Conservation (phyloP, 2,797 vertebrate species). For the Argya squamiceps region DNA sequence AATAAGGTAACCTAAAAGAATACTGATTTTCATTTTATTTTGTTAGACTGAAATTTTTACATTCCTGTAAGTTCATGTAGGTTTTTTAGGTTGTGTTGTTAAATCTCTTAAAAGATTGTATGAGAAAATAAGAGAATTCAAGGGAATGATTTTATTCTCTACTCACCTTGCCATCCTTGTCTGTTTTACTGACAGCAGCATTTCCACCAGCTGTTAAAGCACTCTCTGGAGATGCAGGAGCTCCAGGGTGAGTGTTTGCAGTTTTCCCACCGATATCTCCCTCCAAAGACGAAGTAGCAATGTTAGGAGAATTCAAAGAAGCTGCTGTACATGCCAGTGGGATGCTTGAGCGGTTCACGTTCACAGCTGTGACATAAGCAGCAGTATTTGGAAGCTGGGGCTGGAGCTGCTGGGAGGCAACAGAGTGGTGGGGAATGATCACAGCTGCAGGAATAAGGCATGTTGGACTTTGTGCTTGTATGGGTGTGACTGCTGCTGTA, state of each 20-base stretch:
- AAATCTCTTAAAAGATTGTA: neutral
- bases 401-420: constrained; percentile 74
- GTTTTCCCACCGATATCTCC: constrained; percentile 79
- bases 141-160: neutral
- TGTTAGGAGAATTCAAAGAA: constrained; percentile 83
- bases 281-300: constrained; percentile 83
- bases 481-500: constrained; percentile 88
- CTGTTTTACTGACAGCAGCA: constrained; percentile 80
- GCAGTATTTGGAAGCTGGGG: constrained; percentile 72
- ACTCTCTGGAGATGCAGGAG: constrained; percentile 74
- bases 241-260: constrained; percentile 73
- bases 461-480: constrained; percentile 85
- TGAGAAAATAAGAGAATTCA: neutral
- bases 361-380: constrained; percentile 69
- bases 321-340: constrained; percentile 85
- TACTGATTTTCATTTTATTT: constrained; percentile 27
- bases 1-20: constrained; percentile 1
- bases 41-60: constrained; percentile 7
- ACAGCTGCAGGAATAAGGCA: constrained; percentile 81
- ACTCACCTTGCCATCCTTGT: constrained; percentile 91
- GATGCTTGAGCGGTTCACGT: constrained; percentile 70
- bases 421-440: constrained; percentile 80
- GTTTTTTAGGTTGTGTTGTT: neutral
- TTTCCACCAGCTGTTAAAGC: constrained; percentile 71
- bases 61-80: neutral